A percentile compares a stretch with the other conserved stretches of the same genome.
phyloP scores from a whole-genome alignment of 1,140 invertebrate genomes.

The Homarus americanus region DNA sequence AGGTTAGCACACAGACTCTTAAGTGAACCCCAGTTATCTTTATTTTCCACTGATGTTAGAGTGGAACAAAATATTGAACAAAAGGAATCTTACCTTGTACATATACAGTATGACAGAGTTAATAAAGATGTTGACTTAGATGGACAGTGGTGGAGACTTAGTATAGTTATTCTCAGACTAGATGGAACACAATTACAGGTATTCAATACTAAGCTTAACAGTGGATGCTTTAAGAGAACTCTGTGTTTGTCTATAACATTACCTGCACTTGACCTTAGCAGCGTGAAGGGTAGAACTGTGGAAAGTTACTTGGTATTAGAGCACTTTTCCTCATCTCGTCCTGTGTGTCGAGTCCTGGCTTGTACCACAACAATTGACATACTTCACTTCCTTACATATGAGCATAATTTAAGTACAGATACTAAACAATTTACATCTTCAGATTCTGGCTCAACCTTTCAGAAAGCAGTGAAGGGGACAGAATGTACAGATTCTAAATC shows the following conservation, averaged over 20 bases:
- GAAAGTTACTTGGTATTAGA: conserved; percentile 9
- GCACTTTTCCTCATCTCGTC: conserved; percentile 12
- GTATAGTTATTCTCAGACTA: not conserved
- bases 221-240: not conserved
- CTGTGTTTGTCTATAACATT: not conserved
- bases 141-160: conserved; percentile 26
- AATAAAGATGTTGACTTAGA: not conserved
- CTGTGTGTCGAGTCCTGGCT: conserved; percentile 17
- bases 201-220: not conserved
- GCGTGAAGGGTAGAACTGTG: not conserved
- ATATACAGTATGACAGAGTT: not conserved
- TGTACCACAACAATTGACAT: conserved; percentile 13
- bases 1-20: conserved; percentile 30
- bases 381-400: not conserved
- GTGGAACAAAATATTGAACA: conserved; percentile 15
- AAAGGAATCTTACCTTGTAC: conserved; percentile 2
- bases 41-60: conserved; percentile 22
- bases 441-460: not conserved
- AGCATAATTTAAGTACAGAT: conserved; percentile 15
- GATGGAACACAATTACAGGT: not conserved
- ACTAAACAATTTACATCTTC: not conserved
- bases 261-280: conserved; percentile 1
- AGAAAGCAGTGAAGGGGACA: not conserved
- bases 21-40: not conserved
- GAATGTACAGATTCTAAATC: not conserved